Evolutionary conservation across 2,797 vertebrate genomes (phyloP), one percentile per base, ranked within the genome.

Genomic region (Glossophaga mutica): DNA sequence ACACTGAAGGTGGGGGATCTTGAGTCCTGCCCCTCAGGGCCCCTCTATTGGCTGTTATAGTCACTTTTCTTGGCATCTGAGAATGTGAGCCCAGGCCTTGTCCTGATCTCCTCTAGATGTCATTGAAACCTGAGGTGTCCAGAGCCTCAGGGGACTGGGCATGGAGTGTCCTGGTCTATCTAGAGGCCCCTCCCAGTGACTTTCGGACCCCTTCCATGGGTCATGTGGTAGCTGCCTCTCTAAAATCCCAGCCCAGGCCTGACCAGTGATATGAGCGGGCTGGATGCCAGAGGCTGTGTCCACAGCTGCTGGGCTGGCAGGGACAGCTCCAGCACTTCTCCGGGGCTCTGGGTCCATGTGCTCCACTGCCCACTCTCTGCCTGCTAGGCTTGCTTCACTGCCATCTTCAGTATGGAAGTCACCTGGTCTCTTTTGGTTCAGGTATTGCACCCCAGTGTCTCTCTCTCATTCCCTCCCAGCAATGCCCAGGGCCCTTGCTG

Each of bases 41-140:
- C 15, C 14, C 26, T 55, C 59, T 9, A 18, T 22, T 5, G 26
- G 24, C 16, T 77, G 57, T 37, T 87, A 19, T 5, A 26, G 65
- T 57, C 50, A 57, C 29, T 29, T 76, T 57, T 26, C 52, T 50
- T 76, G 70, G 44, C 70, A 71, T 62, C 39, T n/a, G 67, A 52
- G 52, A 94, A 50, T 77, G 67, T 32, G 34, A 50, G n/a, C 48
- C 39, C 46, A 44, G 29, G 34, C 71, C 67, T 84, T 16, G 65
- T 42, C 90, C 92, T n/a, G 44, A 62, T 44, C 22, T 86, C 34
- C 87, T 94, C 44, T 92, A 52, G 96, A 94, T 94, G 74, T 85
- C 39, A 68, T n/a, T 0, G 95, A 96, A 97, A 97, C 95, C 90
- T 59, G 78, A 97, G 92, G 87, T 95, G 79, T 78, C 65, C 46